Evolutionary conservation across 1,140 invertebrate genomes (phyloP).

Genomic region (Megalopta genalis): DNA sequence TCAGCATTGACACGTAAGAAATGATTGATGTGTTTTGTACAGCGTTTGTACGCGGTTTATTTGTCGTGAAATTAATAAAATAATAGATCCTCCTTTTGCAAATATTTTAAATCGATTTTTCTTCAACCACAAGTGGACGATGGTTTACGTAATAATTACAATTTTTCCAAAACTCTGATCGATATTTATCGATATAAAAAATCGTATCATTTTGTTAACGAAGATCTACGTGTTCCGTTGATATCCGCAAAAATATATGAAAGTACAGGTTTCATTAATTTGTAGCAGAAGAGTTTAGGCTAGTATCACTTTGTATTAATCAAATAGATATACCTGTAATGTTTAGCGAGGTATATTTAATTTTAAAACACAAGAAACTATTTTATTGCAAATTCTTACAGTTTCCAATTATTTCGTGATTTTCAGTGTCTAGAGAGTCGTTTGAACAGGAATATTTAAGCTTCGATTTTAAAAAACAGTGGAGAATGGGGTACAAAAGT

Average conservation of each 20-base stretch:
- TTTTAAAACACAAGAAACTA: background rate
- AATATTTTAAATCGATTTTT: background rate
- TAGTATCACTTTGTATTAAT: background rate
- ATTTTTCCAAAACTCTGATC: background rate
- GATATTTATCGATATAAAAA: constrained; percentile 4
- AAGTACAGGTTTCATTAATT: background rate
- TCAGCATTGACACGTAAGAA: constrained; percentile 46
- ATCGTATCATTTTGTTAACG: background rate
- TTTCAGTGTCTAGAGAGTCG: background rate
- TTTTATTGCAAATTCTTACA: background rate
- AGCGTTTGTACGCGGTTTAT: background rate
- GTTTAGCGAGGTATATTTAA: background rate
- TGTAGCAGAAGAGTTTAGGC: background rate
- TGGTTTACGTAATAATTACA: background rate
- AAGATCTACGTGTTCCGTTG: background rate
- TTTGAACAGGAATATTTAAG: background rate
- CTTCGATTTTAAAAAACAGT: background rate
- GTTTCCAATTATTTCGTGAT: background rate
- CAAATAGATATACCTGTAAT: background rate
- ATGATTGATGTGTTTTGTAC: constrained; percentile 36
- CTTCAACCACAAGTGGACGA: too few species aligned
- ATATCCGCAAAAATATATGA: background rate
- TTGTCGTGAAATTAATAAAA: background rate
- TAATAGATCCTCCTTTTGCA: background rate
- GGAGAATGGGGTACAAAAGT: background rate